phyloP scores from a whole-genome alignment of 2,797 vertebrate genomes.

The Molossus molossus region DNA sequence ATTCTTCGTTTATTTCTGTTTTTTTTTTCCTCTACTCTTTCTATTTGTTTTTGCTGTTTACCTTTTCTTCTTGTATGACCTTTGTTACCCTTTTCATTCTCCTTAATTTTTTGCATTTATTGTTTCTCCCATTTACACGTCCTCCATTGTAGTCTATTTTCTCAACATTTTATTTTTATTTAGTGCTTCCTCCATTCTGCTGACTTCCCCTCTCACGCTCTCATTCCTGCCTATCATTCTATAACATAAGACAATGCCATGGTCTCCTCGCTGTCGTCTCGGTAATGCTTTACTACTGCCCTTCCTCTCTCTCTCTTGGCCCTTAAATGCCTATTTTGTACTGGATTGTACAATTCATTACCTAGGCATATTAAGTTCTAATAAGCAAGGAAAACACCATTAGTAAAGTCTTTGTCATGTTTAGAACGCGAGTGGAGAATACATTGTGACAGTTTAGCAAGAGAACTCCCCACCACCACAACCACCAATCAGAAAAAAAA shows the following conservation, averaged over 20 bases:
- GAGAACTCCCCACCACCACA: neutral
- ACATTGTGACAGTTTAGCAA: neutral
- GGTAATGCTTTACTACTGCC: neutral
- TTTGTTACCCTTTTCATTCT: neutral
- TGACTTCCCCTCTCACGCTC: neutral
- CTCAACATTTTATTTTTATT: neutral
- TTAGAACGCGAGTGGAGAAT: neutral
- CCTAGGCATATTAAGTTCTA: neutral
- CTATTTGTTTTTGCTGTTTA: neutral
- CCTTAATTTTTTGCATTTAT: neutral
- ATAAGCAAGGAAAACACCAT: neutral
- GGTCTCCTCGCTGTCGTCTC: neutral
- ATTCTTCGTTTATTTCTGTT: neutral
- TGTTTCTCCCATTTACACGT: neutral
- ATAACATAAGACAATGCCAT: neutral
- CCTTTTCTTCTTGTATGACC: neutral
- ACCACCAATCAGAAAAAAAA: neutral
- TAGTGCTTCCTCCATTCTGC: neutral
- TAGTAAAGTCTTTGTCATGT: neutral
- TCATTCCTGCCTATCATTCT: neutral
- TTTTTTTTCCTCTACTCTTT: neutral
- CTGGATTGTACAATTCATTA: neutral
- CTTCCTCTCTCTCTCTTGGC: neutral
- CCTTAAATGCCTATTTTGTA: slow-evolving; percentile 18
- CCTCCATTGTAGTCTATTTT: neutral